Evolutionary conservation across 2,888 invertebrate species (phyloP).

Genomic region (Drosophila robusta): DNA sequence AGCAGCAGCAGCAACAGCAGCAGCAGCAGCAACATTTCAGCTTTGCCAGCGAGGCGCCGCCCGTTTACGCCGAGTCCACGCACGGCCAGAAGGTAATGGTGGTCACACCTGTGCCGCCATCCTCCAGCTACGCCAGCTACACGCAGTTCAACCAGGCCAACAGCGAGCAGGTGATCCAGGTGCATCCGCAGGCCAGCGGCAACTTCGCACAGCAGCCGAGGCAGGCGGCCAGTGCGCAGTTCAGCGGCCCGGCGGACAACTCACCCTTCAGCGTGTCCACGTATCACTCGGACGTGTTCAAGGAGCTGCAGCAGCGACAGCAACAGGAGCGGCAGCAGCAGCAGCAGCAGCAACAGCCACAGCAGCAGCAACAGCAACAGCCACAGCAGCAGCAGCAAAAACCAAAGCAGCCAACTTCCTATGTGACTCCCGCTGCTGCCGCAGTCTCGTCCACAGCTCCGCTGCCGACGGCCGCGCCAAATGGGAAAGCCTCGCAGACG

Average conservation of each 20-base stretch:
- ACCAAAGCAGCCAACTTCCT: conserved; percentile 1
- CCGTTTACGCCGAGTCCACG: conserved; percentile 82
- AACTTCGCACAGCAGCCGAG: conserved; percentile 76
- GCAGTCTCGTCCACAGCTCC: conserved; percentile 13
- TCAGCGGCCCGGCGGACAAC: conserved; percentile 38
- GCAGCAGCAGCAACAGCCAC: conserved; percentile 17
- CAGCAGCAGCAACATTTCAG: conserved; percentile 60
- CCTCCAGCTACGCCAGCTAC: conserved; percentile 60
- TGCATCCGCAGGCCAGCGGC: conserved; percentile 68
- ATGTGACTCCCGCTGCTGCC: conserved; percentile 9
- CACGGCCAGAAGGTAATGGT: conserved; percentile 84
- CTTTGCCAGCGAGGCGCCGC: conserved; percentile 70
- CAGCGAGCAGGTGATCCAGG: conserved; percentile 59
- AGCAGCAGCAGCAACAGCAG: conserved; percentile 37
- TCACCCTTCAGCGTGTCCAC: conserved; percentile 84
- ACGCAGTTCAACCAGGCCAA: conserved; percentile 63
- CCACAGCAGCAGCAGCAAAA: conserved; percentile 6
- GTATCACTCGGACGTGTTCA: conserved; percentile 84
- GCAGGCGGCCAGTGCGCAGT: conserved; percentile 47
- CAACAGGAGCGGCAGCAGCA: conserved; percentile 51
- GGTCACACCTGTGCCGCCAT: conserved; percentile 83
- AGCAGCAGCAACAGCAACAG: conserved; percentile 15
- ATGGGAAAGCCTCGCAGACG: conserved; percentile 74
- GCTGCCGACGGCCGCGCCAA: conserved; percentile 40
- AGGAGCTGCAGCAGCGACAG: conserved; percentile 81